Conservation (phyloP, 2,888 invertebrate genomes). For the Anarsia innoxiella region DNA sequence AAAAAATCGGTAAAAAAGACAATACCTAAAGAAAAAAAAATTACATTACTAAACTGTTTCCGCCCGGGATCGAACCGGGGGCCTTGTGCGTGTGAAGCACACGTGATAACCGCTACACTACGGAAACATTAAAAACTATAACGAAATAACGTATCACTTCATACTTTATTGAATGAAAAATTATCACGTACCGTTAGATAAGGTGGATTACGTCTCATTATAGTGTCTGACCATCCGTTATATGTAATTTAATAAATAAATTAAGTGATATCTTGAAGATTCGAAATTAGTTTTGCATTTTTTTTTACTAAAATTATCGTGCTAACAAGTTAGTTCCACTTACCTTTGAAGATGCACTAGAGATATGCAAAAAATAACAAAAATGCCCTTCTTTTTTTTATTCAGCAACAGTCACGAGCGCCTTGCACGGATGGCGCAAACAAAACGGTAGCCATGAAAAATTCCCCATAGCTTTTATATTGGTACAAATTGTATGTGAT, state of each 20-base stretch:
- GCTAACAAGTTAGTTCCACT: too few species aligned
- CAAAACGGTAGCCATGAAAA: constrained; percentile 30
- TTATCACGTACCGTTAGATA: background rate
- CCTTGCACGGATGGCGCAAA: constrained; percentile 37
- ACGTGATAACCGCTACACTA: constrained; percentile 88
- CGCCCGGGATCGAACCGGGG: constrained; percentile 83
- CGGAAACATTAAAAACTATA: constrained; percentile 58
- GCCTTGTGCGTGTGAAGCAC: constrained; percentile 87
- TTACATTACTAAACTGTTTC: too few species aligned
- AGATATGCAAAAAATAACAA: constrained; percentile 16
- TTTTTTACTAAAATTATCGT: too few species aligned
- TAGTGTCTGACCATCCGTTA: too few species aligned
- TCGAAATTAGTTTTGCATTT: too few species aligned
- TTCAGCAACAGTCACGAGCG: constrained; percentile 35
- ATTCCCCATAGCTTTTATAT: constrained; percentile 49
- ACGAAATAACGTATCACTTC: constrained; percentile 24
- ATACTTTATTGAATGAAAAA: background rate
- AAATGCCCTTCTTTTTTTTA: constrained; percentile 15
- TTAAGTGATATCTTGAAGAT: too few species aligned
- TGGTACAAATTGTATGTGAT: constrained; percentile 46
- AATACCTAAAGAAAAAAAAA: constrained; percentile 12
- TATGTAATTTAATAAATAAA: too few species aligned
- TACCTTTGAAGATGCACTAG: constrained; percentile 24
- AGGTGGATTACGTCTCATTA: too few species aligned
- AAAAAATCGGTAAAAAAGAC: background rate